phyloP scores from a whole-genome alignment of 2,888 invertebrate species.

The Aleiodes testaceus region DNA sequence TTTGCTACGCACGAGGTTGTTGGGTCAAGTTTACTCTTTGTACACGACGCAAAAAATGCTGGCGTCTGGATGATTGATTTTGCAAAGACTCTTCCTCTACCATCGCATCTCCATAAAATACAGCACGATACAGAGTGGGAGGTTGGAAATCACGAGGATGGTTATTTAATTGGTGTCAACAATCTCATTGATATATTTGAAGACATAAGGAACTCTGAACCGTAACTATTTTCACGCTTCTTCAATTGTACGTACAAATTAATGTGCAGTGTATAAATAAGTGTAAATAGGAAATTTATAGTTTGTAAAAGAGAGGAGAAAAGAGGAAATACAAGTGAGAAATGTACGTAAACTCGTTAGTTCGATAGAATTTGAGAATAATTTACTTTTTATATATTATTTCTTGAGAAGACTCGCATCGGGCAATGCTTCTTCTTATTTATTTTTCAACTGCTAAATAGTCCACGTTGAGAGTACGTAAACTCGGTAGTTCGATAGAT shows the following conservation, averaged over 20 bases:
- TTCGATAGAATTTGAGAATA: conserved; percentile 22
- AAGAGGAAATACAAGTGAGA: neutral
- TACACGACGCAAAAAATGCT: conserved; percentile 91
- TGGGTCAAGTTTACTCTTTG: conserved; percentile 94
- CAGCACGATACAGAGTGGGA: conserved; percentile 90
- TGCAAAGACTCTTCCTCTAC: conserved; percentile 92
- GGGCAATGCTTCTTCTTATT: neutral
- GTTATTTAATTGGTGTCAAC: conserved; percentile 93
- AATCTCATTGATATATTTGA: conserved; percentile 91
- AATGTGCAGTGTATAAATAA: conserved; percentile 7
- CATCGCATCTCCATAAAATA: conserved; percentile 80
- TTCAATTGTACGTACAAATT: neutral
- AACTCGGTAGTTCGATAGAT: conserved; percentile 51
- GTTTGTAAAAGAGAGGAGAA: neutral
- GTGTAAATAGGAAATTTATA: conserved; percentile 21
- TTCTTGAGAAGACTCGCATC: neutral
- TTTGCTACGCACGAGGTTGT: conserved; percentile 95
- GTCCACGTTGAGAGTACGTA: conserved; percentile 41
- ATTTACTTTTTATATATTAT: neutral
- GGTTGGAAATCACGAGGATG: conserved; percentile 97
- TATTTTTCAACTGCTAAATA: neutral
- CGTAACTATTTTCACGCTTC: conserved; percentile 39
- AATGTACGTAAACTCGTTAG: conserved; percentile 25
- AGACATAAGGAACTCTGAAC: conserved; percentile 73
- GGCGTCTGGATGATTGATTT: conserved; percentile 99